These are phyloP conservation scores for Lithophane semibrunnea DNA, from an alignment of 2,888 invertebrate genomes.

Conservation along the genomic window DNA sequence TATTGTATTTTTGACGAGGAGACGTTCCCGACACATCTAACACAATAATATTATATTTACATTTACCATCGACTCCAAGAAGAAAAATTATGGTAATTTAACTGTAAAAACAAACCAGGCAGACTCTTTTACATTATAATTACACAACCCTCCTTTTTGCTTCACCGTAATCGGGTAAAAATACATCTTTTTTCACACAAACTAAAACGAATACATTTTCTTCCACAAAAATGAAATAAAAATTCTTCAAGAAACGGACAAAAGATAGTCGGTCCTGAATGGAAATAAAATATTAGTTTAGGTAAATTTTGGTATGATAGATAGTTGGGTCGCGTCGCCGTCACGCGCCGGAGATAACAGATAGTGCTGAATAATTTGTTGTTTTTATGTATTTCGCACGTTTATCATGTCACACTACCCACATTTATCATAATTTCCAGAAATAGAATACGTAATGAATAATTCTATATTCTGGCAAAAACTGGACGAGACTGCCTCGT, in stretches of 20 bases:
- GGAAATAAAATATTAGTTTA: constrained; percentile 55
- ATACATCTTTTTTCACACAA: neutral
- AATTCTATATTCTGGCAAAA: neutral
- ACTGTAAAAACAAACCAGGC: neutral
- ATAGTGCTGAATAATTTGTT: constrained; percentile 43
- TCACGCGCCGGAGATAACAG: constrained; percentile 34
- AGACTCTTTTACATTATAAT: no score
- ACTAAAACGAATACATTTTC: neutral
- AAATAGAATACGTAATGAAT: constrained; percentile 27
- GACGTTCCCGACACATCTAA: no score
- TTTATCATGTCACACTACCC: constrained; percentile 42
- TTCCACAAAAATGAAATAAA: neutral
- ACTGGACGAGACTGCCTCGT: no score
- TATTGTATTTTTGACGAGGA: no score
- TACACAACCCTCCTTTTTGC: no score
- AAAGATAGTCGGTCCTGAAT: constrained; percentile 11
- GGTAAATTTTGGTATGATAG: constrained; percentile 54
- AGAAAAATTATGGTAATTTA: no score
- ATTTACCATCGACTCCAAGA: no score
- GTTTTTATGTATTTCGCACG: constrained; percentile 41
- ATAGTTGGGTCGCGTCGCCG: constrained; percentile 47
- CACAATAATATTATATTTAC: no score
- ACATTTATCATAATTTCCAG: constrained; percentile 45
- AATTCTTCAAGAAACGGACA: neutral
- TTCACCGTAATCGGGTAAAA: neutral